Conservation (phyloP, 2,888 invertebrate species). For the Drosophila algonquin region DNA sequence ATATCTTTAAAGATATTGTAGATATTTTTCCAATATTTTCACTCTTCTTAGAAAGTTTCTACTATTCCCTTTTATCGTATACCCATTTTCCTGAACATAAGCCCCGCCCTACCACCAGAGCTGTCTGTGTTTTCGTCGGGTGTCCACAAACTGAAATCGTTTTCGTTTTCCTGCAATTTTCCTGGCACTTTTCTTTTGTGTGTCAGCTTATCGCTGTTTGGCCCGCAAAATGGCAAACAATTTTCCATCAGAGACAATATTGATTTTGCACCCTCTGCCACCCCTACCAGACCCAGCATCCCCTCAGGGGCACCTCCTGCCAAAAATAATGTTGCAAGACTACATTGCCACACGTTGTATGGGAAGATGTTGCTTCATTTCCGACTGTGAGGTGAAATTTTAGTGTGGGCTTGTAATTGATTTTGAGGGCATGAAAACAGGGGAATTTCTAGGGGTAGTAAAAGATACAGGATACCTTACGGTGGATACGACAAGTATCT, state of each 20-base stretch:
- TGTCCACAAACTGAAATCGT: constrained; percentile 6
- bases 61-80: no score
- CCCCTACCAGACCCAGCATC: background rate
- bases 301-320: background rate
- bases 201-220: constrained; percentile 25
- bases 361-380: constrained; percentile 30
- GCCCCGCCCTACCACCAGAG: background rate
- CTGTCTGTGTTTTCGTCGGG: background rate
- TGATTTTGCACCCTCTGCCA: constrained; percentile 19
- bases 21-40: no score
- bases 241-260: constrained; percentile 35
- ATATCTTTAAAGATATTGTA: no score
- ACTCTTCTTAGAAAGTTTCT: background rate
- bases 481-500: background rate
- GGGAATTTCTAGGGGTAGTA: no score
- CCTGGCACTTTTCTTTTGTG: constrained; percentile 25
- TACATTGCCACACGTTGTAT: constrained; percentile 27
- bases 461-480: background rate
- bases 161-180: constrained; percentile 22
- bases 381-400: constrained; percentile 29
- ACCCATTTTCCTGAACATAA: no score
- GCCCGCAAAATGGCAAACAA: constrained; percentile 24
- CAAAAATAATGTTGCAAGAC: constrained; percentile 1
- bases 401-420: constrained; percentile 37
- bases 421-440: background rate